These are phyloP conservation scores for Gnathonemus longibarbis DNA, from an alignment of 2,113 vertebrate species.

Conservation along the genomic window DNA sequence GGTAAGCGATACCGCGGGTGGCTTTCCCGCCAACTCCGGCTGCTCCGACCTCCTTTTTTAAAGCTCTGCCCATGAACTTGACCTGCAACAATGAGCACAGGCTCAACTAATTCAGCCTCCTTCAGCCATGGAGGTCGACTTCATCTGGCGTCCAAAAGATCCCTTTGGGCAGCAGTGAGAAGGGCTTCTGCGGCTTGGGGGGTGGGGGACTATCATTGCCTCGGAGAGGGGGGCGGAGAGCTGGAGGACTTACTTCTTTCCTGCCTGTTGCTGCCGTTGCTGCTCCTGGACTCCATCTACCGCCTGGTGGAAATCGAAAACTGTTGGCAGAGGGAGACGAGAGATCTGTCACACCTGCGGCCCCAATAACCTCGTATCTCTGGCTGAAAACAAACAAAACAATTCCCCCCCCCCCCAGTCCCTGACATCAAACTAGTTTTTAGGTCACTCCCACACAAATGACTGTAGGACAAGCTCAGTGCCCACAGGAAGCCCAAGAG, in stretches of 20 bases:
- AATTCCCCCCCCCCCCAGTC: not conserved
- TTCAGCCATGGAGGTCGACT: not conserved
- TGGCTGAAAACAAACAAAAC: not conserved
- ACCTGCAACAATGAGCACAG: not conserved
- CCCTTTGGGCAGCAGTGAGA: not conserved
- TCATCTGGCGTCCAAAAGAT: not conserved
- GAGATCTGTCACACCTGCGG: not conserved
- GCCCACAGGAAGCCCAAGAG: not conserved
- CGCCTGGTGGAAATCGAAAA: conserved; percentile 98
- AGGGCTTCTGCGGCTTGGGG: not conserved
- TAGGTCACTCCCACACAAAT: not conserved
- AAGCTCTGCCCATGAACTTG: not conserved
- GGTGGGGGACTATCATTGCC: too few species aligned
- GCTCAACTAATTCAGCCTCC: not conserved
- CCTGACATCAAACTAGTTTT: not conserved
- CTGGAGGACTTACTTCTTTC: conserved; percentile 79
- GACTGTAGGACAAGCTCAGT: not conserved
- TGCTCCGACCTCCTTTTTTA: not conserved
- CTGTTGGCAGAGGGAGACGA: conserved; percentile 60
- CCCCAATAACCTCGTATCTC: not conserved
- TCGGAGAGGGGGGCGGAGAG: not conserved
- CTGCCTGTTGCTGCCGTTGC: conserved; percentile 90
- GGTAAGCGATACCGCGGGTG: too few species aligned
- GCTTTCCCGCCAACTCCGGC: not conserved
- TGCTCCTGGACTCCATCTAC: conserved; percentile 95